Evolutionary conservation across 2,888 invertebrate genomes (phyloP), one percentile per base, ranked within the genome.

Genomic region (Agapetus fuscipes): DNA sequence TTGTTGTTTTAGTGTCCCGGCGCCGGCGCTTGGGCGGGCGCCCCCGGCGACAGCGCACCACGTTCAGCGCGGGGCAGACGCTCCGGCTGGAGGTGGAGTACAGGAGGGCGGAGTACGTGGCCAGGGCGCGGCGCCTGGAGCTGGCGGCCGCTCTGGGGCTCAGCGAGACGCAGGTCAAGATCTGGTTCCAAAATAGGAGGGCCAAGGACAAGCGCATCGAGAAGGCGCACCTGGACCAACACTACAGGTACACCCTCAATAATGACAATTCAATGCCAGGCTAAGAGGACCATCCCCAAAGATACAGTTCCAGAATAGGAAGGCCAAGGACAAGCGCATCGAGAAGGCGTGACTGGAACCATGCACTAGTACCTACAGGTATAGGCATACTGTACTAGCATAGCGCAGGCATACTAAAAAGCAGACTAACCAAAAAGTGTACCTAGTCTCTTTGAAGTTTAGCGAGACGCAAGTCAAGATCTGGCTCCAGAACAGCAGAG

Each of bases 391-490:
- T n/a, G n/a, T n/a, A n/a, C n/a, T n/a, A n/a, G n/a, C n/a, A n/a
- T n/a, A n/a, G n/a, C n/a, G n/a, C n/a, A n/a, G n/a, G n/a, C n/a
- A n/a, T n/a, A n/a, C n/a, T n/a, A n/a, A n/a, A n/a, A n/a, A 88
- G 90, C 60, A 81, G 93, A 93, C 91, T 65, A 57, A 2, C 9
- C 20, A 6, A 6, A 6, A 20, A n/a, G n/a, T n/a, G n/a, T n/a
- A n/a, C n/a, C n/a, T n/a, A n/a, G n/a, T n/a, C n/a, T n/a, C n/a
- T n/a, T n/a, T n/a, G n/a, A n/a, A 86, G 50, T 71, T 96, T 32
- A 94, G 94, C 43, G 96, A 96, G 67, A 96, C 96, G 2, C 82
- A 95, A 76, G 90, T 95, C 45, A 95, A 95, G 66, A 96, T 95
- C 37, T 87, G 86, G 86, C 95, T 94, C 62, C 95, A 95, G 65